Base-by-base conservation (phyloP, 2,888 invertebrate species). In the Lomographa bimaculata region DNA sequence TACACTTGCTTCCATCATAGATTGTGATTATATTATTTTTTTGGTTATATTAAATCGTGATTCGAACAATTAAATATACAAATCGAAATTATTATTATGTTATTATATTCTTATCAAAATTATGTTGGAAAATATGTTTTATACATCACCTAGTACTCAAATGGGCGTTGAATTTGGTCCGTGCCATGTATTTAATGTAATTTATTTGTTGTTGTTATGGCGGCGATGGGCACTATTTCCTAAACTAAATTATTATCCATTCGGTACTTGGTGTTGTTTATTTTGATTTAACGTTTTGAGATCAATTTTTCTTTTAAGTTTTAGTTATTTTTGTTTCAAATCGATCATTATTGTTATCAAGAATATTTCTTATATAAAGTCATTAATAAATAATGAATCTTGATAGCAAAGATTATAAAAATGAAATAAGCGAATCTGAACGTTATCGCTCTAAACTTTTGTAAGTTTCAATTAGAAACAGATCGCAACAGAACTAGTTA, bases 171-270 rank as follows among this genome's bases (percentile, higher is more conserved):
- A 77, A 77, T 81, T 81, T 82, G 85, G 84, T 84, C 69, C 70
- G 87, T 89, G 87, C 87, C 87, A 89, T 89, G 68, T 85, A 85
- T 85, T 85, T 86, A 82, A 85, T 84, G 55, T 82, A 79, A 83
- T 81, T 85, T 84, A 83, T 82, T 52, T 74, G 63, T 79, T 79
- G 64, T 77, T 76, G 57, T 43, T 39, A 58, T 50, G 54, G 65
- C 54, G 57, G 63, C 60, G 65, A 63, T 60, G 70, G 77, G 77
- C 81, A 78, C 78, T 66, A 68, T 64, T 77, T 80, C 71, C 77
- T 81, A 69, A 65, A 64, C 71, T 79, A 69, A 82, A 83, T 79
- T 75, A 72, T 75, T 71, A 59, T 71, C 61, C 71, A 68, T 63
- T 77, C 74, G 86, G 87, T 87, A 87, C 87, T 75, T 79, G 84